Percentiles rank a stretch among this genome's conserved stretches.
These are phyloP conservation scores for Colossoma macropomum DNA, from an alignment of 2,113 vertebrate genomes.

Conservation along the genomic window DNA sequence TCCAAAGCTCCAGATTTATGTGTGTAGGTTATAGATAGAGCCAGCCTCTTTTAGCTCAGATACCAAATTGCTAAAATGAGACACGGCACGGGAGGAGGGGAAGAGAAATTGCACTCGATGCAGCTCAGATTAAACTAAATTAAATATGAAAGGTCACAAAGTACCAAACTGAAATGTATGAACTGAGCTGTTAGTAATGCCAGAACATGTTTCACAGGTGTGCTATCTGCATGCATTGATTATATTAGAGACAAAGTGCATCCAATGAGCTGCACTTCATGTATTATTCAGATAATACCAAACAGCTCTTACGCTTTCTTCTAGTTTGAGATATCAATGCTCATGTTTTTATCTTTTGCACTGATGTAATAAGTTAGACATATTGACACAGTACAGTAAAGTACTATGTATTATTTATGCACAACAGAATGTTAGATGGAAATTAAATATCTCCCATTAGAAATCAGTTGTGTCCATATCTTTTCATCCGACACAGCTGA, in stretches of 20 bases:
- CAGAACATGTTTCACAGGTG: not conserved
- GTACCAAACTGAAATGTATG: not conserved
- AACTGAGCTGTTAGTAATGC: not conserved
- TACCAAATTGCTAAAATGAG: slow-evolving; percentile 17
- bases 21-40: not conserved
- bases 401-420: not conserved
- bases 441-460: not conserved
- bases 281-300: not conserved
- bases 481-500: not conserved
- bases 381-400: not conserved
- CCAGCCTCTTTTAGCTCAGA: slow-evolving; percentile 1
- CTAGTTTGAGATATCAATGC: not conserved
- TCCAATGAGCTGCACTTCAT: not conserved
- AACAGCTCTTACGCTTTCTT: not conserved
- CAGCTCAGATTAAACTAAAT: not conserved
- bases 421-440: not conserved
- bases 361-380: not conserved
- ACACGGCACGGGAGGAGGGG: not conserved
- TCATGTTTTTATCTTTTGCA: not conserved
- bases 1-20: not conserved
- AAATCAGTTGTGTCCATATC: not conserved
- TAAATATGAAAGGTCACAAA: not conserved
- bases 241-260: not conserved
- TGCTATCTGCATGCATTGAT: not conserved
- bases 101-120: not conserved